A percentile compares a stretch with the other conserved stretches of the same genome.
Evolutionary conservation across 1,140 invertebrate genomes (phyloP).

Genomic region (Oncopodura yosiiana): DNA sequence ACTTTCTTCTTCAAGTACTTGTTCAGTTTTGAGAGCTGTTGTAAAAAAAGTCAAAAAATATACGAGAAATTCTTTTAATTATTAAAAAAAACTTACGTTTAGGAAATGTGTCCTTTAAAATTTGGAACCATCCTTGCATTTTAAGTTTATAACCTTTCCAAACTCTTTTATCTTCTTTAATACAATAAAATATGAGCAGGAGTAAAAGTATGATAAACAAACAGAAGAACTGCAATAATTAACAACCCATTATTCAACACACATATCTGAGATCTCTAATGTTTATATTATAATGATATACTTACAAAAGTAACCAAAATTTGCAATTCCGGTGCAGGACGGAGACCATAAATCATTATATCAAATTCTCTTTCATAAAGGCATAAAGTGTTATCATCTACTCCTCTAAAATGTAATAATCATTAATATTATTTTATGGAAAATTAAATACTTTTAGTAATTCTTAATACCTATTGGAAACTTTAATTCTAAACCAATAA

Average conservation of each 20-base stretch:
- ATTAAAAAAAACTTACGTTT: conserved; percentile 9
- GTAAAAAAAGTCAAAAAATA: not conserved
- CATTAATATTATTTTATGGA: not conserved
- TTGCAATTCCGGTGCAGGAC: conserved; percentile 24
- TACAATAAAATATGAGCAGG: conserved; percentile 13
- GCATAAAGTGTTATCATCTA: conserved; percentile 20
- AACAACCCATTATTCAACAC: not conserved
- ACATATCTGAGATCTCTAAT: not conserved
- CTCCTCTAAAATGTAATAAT: conserved; percentile 4
- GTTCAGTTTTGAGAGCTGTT: not conserved
- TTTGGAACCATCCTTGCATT: conserved; percentile 16
- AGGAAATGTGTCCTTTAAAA: conserved; percentile 18
- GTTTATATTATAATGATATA: not conserved
- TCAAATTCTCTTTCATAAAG: conserved; percentile 19
- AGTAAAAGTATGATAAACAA: conserved; percentile 6
- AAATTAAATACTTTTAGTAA: no score
- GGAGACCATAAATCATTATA: conserved; percentile 25
- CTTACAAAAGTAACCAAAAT: conserved; percentile 18
- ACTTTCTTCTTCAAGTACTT: not conserved
- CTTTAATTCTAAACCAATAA: conserved; percentile 19
- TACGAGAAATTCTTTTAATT: not conserved
- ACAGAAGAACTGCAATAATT: conserved; percentile 18
- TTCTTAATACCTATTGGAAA: conserved; percentile 15
- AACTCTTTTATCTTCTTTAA: conserved; percentile 1
- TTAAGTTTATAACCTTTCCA: conserved; percentile 18